Conservation (phyloP, 1,140 invertebrate genomes). For the Rhizoglyphus robini region DNA sequence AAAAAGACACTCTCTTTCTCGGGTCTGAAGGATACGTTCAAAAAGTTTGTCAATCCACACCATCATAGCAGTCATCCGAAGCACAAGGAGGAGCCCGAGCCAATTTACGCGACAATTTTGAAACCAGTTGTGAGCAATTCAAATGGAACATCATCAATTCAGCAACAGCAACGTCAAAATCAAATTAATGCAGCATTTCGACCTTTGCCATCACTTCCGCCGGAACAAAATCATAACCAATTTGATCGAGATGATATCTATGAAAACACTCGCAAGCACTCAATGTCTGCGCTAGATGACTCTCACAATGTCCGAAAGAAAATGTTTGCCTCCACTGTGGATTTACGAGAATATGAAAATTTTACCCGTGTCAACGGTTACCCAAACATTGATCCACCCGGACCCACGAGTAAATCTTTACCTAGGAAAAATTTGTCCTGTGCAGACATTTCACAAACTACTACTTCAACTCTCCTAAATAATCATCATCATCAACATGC, state of each 20-base stretch:
- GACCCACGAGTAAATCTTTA: not conserved
- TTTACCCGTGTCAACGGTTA: not conserved
- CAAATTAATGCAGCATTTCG: not conserved
- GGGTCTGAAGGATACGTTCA: not conserved
- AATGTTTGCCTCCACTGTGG: not conserved
- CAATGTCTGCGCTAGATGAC: too few species aligned
- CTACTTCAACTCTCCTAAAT: not conserved
- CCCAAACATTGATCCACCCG: too few species aligned
- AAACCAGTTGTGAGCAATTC: not conserved
- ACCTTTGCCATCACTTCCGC: not conserved
- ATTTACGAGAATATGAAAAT: constrained; percentile 1
- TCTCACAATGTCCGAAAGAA: not conserved
- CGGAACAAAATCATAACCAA: too few species aligned
- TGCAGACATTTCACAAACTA: not conserved
- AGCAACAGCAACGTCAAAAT: not conserved
- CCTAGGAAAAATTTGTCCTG: not conserved
- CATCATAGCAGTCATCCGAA: not conserved
- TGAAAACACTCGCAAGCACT: constrained; percentile 14
- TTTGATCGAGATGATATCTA: not conserved
- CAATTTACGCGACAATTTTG: constrained; percentile 3
- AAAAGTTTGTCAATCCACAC: not conserved
- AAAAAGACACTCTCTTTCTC: constrained; percentile 33
- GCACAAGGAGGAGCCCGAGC: constrained; percentile 21
- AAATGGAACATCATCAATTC: not conserved
- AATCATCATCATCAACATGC: not conserved